Evolutionary conservation across 2,888 invertebrate species (phyloP).

Genomic region (Syrista parreyssii): DNA sequence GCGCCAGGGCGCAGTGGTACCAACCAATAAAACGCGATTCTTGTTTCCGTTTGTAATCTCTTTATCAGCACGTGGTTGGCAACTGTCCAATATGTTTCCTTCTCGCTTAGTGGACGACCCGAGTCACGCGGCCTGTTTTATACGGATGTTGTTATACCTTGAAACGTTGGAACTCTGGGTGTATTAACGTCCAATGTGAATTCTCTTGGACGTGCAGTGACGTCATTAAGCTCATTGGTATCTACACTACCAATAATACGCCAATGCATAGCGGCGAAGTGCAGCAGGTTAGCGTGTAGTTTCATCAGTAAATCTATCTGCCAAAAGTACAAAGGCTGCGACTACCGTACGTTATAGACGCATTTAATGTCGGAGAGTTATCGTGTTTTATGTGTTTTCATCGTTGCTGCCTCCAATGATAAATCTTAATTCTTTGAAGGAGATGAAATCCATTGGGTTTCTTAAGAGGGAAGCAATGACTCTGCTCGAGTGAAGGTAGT

Average conservation of each 20-base stretch:
- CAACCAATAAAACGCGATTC: neutral
- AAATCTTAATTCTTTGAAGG: neutral
- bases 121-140: neutral
- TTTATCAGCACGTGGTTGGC: constrained; percentile 60
- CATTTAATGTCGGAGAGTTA: neutral
- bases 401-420: neutral
- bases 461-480: neutral
- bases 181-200: too few species aligned
- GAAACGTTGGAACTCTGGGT: too few species aligned
- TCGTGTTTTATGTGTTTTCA: neutral
- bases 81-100: constrained; percentile 3
- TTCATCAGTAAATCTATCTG: neutral
- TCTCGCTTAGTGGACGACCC: neutral
- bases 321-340: neutral
- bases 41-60: constrained; percentile 58
- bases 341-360: neutral
- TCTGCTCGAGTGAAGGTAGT: neutral
- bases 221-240: neutral
- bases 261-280: neutral
- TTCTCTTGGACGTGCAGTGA: neutral
- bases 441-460: neutral
- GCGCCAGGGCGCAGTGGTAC: neutral
- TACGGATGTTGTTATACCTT: neutral
- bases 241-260: neutral
- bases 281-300: neutral